These are phyloP conservation scores for Drosophila arizonae DNA, from an alignment of 1,140 invertebrate species.

Conservation along the genomic window DNA sequence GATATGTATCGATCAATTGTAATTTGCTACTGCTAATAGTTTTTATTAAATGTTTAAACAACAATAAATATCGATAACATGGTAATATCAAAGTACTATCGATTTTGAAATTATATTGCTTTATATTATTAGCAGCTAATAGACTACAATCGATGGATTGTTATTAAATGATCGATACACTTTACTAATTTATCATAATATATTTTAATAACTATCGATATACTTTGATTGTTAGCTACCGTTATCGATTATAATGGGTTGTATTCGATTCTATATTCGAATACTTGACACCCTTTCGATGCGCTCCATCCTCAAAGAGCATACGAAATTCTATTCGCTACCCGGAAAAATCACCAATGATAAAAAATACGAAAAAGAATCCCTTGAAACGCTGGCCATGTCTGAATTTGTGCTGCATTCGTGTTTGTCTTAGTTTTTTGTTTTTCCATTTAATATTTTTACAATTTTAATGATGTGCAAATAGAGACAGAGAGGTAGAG, in stretches of 20 bases:
- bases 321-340: background rate
- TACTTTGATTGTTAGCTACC: no score
- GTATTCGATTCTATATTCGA: background rate
- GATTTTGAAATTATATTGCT: no score
- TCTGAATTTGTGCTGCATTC: slow-evolving; percentile 6
- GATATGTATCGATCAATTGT: no score
- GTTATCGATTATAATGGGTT: background rate
- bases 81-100: no score
- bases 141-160: background rate
- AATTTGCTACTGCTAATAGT: no score
- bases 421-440: slow-evolving; percentile 71
- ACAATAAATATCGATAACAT: no score
- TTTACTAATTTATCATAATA: background rate
- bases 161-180: background rate
- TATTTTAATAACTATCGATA: no score
- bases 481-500: slow-evolving; percentile 32
- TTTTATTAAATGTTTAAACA: no score
- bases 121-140: no score
- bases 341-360: no score
- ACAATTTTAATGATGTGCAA: slow-evolving; percentile 82
- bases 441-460: slow-evolving; percentile 77
- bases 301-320: background rate
- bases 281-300: background rate
- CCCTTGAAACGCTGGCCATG: background rate
- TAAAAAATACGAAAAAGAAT: no score